Base-by-base conservation (phyloP, 2,888 invertebrate genomes). In the Leptinotarsa rubiginosa region DNA sequence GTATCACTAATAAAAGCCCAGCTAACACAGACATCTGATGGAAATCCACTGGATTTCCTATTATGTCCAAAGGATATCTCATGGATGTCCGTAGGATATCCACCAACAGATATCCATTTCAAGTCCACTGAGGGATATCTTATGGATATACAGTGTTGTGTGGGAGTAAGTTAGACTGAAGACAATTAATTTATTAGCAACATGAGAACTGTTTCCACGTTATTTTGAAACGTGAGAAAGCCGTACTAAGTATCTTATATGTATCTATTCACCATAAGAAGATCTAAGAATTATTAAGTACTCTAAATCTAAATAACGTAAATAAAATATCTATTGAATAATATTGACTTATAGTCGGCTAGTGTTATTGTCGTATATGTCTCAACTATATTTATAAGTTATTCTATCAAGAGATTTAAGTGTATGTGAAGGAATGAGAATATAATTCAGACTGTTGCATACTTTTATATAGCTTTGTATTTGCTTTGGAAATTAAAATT, bases 381-480 rank as follows among this genome's bases (percentile, higher is more conserved):
- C 65, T 73, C 69, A 65, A 70, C 65, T 69, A 69, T 64, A 65
- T 73, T 59, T 74, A 74, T 74, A 72, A 74, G 74, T 72, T 77
- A 67, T 70, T 54, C 72, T 77, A 69, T 75, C 62, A 31, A 77
- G 72, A 78, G 75, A 74, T 69, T 75, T 77, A 76, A 75, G 77
- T 79, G 74, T 80, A 80, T 73, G 70, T 78, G 70, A 74, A 76
- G 69, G 68, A 75, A 73, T 74, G 65, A 80, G 69, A 70, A 76
- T 74, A 74, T 75, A 81, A 82, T 83, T 83, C 81, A 81, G 82
- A 85, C 80, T 85, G 85, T 85, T 86, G 84, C 84, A 84, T 83
- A 85, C 83, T 85, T 85, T 86, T 84, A 84, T 84, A 84, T 84
- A 86, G 85, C 85, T 86, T 85, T 85, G 85, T 85, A 86, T 84